Conservation (phyloP, 2,797 vertebrate genomes). For the Ataeniobius toweri region DNA sequence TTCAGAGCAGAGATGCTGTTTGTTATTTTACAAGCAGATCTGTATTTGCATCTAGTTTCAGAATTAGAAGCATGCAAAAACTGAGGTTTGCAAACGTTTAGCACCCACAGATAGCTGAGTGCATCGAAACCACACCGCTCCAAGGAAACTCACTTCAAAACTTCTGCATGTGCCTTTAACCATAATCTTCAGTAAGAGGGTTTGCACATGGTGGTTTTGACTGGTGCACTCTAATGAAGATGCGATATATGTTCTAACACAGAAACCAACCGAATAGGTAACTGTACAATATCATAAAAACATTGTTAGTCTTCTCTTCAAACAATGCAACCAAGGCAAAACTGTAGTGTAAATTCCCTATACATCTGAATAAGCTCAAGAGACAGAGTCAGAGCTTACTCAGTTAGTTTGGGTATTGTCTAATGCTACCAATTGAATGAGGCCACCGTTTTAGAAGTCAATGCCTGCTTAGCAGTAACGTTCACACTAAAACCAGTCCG, state of each 20-base stretch:
- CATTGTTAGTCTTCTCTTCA: not conserved
- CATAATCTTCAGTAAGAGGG: too few species aligned
- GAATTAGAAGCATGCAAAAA: not conserved
- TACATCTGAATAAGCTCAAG: constrained; percentile 4
- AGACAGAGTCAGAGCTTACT: constrained; percentile 12
- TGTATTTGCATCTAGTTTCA: not conserved
- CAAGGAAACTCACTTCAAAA: not conserved
- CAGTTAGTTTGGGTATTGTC: not conserved
- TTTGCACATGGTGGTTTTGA: too few species aligned
- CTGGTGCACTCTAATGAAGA: not conserved
- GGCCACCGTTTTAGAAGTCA: constrained; percentile 25
- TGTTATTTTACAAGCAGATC: not conserved
- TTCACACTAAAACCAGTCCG: constrained; percentile 38
- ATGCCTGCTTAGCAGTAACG: constrained; percentile 33
- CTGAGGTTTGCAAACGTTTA: not conserved
- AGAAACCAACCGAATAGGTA: too few species aligned
- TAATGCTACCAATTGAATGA: constrained; percentile 18
- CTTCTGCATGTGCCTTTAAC: not conserved
- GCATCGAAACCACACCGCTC: not conserved
- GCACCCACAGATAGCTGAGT: too few species aligned
- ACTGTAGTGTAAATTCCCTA: not conserved
- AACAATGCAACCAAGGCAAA: not conserved
- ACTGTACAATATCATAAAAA: not conserved
- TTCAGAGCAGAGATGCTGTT: not conserved
- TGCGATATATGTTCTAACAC: too few species aligned